These are phyloP conservation scores for Oreochromis mossambicus DNA, from an alignment of 2,797 vertebrate genomes.

Conservation along the genomic window DNA sequence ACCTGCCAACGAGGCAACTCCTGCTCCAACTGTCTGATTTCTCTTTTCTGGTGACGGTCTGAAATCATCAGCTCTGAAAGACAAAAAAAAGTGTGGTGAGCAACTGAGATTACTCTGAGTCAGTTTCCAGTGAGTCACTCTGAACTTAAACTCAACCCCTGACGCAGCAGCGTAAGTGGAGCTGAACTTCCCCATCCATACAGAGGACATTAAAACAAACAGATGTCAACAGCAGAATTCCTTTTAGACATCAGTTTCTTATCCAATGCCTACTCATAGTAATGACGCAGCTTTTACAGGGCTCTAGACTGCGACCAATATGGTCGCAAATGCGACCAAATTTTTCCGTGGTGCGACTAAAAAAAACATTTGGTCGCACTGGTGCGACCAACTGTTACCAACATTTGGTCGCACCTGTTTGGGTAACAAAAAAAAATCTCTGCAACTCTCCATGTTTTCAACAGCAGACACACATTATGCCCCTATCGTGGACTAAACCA, in stretches of 20 bases:
- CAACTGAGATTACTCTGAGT: not conserved
- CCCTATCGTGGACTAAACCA: too few relatives aligned
- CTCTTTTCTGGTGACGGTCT: conserved; percentile 91
- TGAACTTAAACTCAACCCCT: not conserved
- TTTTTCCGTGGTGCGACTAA: too few relatives aligned
- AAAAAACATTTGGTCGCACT: too few relatives aligned
- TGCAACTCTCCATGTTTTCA: too few relatives aligned
- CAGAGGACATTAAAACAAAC: not conserved
- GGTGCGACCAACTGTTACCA: too few relatives aligned
- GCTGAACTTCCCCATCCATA: not conserved
- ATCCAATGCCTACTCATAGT: not conserved
- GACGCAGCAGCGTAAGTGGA: not conserved
- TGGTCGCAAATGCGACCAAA: too few relatives aligned
- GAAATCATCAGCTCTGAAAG: conserved; percentile 89
- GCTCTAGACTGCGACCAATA: too few relatives aligned
- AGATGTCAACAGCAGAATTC: not conserved
- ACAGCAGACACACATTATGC: too few relatives aligned
- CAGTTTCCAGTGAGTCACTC: not conserved
- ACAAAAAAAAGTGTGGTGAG: not conserved
- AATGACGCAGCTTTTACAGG: not conserved
- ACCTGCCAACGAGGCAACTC: conserved; percentile 96
- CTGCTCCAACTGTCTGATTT: conserved; percentile 93
- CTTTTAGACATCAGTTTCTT: not conserved
- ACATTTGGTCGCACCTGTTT: too few relatives aligned
- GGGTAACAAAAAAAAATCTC: too few relatives aligned